phyloP scores from a whole-genome alignment of 2,113 vertebrate genomes.

The Sinocyclocheilus grahami region DNA sequence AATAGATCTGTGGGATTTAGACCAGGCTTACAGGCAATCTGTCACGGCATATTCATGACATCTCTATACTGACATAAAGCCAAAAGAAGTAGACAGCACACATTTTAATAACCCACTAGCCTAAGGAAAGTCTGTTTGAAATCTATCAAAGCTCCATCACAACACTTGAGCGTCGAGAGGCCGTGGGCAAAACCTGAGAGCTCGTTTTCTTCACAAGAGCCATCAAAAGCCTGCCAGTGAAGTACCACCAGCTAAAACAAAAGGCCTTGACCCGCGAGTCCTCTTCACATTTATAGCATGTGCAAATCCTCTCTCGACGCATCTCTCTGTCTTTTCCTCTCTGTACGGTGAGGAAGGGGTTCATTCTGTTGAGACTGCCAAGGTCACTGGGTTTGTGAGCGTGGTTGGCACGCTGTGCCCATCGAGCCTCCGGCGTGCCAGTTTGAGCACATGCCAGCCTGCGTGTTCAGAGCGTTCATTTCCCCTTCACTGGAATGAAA shows the following conservation, averaged over 20 bases:
- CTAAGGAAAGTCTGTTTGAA: slow-evolving; percentile 29
- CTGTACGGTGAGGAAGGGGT: slow-evolving; percentile 53
- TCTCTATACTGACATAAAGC: slow-evolving; percentile 2
- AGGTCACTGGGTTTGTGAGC: slow-evolving; percentile 71
- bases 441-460: slow-evolving; percentile 65
- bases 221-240: slow-evolving; percentile 58
- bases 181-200: slow-evolving; percentile 56
- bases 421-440: slow-evolving; percentile 64
- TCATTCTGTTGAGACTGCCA: slow-evolving; percentile 50
- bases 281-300: slow-evolving; percentile 66
- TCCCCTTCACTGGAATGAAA: slow-evolving; percentile 59
- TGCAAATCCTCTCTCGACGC: slow-evolving; percentile 46
- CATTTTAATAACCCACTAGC: slow-evolving; percentile 19
- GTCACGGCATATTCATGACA: not conserved
- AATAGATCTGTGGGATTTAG: not conserved
- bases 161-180: slow-evolving; percentile 66
- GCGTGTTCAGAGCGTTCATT: slow-evolving; percentile 60
- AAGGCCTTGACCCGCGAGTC: slow-evolving; percentile 57
- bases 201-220: slow-evolving; percentile 55
- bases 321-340: slow-evolving; percentile 30
- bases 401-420: slow-evolving; percentile 67
- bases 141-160: slow-evolving; percentile 54
- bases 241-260: slow-evolving; percentile 64
- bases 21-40: not conserved
- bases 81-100: not conserved